Evolutionary conservation across 1,140 invertebrate species (phyloP), one percentile per base, ranked within the genome.

Genomic region (Spodoptera frugiperda): DNA sequence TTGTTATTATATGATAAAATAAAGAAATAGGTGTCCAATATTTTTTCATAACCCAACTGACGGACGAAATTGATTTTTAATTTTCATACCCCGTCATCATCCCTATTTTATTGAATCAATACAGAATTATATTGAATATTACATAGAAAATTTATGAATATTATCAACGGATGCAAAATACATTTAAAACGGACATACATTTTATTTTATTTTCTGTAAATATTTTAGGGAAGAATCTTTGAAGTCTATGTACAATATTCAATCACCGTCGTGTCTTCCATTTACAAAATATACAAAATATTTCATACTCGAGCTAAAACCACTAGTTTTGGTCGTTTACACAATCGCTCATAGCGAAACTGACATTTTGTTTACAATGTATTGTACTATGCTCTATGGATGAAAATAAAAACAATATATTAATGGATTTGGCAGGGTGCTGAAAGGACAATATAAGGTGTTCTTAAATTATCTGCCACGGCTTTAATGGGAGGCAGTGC

Each of bases 211-310:
- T 39, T 39, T 9, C 33, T 39, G 33, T 39, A 39, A 61, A 63
- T 6, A 46, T 33, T 14, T 33, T 51, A 51, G 19, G 44, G 15
- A 21, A 74, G 15, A 49, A 65, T 70, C 46, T 78, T 68, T 71
- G 63, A n/a, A 67, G 6, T 79, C 55, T 77, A 77, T 82, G 63
- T 82, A 84, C 80, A 81, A 79, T 78, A 6, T 8, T 61, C 63
- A 48, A 88, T 91, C 90, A 92, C 89, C 91, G 87, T 91, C 46
- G 67, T 82, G 90, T 92, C 89, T 92, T 91, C 89, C 91, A 81
- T 83, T 88, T 90, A 92, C 86, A 89, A 91, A 90, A 92, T 90
- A 89, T 91, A 92, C 89, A 90, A 88, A 87, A 83, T 63, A 33
- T 71, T 65, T 14, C 15, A 67, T 88, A 89, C 73, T 15, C 9